Conservation (phyloP, 2,113 vertebrate species). For the Vimba vimba region DNA sequence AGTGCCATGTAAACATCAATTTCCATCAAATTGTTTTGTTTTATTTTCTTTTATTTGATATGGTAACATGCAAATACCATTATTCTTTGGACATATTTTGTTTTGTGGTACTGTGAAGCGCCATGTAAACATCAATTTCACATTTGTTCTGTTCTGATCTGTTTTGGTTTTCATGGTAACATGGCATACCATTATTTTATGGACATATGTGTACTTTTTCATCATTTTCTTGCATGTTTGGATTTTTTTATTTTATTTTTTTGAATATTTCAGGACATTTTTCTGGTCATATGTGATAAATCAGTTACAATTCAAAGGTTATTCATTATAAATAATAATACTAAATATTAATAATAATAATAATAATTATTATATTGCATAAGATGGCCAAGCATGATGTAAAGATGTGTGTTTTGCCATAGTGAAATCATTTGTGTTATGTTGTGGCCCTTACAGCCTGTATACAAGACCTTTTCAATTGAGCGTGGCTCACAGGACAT, state of each 20-base stretch:
- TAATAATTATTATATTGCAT: neutral
- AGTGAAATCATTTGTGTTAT: neutral
- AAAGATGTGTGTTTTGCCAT: neutral
- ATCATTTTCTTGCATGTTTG: neutral
- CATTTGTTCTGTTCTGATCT: too few relatives aligned
- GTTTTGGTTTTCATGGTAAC: neutral
- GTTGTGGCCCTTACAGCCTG: conserved; percentile 4
- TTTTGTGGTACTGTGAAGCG: too few relatives aligned
- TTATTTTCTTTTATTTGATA: neutral
- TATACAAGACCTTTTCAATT: conserved; percentile 39
- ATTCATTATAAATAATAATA: neutral
- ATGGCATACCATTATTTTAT: neutral
- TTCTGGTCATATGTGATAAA: neutral
- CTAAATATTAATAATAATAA: neutral
- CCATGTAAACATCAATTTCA: too few relatives aligned
- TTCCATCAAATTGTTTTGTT: neutral
- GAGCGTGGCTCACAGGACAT: neutral
- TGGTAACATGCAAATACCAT: neutral
- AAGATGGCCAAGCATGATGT: neutral
- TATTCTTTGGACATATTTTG: neutral
- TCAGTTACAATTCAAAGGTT: neutral
- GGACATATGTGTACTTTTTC: neutral
- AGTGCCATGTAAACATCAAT: too few relatives aligned
- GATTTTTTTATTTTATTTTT: neutral
- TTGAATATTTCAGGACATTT: neutral